Base-by-base conservation (phyloP, 2,888 invertebrate genomes). In the Tipula confusa region DNA sequence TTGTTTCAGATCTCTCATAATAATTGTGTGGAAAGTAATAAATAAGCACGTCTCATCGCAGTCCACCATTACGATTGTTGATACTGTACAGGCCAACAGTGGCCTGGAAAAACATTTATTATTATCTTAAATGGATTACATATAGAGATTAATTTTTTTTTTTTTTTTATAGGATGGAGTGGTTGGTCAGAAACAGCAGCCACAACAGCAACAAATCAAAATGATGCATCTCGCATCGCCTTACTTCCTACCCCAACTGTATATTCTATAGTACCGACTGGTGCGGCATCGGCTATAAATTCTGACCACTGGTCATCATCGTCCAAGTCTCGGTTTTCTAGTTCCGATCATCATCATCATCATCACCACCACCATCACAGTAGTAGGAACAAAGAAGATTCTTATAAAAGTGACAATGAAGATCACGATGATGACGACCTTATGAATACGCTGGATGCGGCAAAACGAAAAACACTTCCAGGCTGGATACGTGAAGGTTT, bases 401-500 rank as follows among this genome's bases (percentile, higher is more conserved):
- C 29, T 2, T 31, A 79, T 64, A 82, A 64, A 64, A 64, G 7
- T 18, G 29, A 28, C 5, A 36, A 84, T 18, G 29, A 15, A 31
- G 84, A 83, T 83, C 28, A 82, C 38, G 31, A 33, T 38, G 83
- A 83, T 83, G 81, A 83, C 28, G 86, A 87, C 83, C 85, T 87
- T 0, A 87, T 87, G 80, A 88, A 90, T 11, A 91, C 91, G 33
- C 90, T 93, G 88, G 97, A 97, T 89, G 96, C 96, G 15, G 95
- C 95, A 18, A 96, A 96, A 89, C 91, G 97, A 43, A 94, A 97
- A 87, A 95, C 96, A 86, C 91, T 99, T 28, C 99, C 99, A n/a
- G 97, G 96, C 0, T 99, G 99, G 99, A 98, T 99, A 85, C 92
- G 89, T 83, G 91, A 92, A 92, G 98, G 98, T 36, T 90, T 99